These are phyloP conservation scores for Anoncus sp. DNA, from an alignment of 2,888 invertebrate species.

Conservation along the genomic window DNA sequence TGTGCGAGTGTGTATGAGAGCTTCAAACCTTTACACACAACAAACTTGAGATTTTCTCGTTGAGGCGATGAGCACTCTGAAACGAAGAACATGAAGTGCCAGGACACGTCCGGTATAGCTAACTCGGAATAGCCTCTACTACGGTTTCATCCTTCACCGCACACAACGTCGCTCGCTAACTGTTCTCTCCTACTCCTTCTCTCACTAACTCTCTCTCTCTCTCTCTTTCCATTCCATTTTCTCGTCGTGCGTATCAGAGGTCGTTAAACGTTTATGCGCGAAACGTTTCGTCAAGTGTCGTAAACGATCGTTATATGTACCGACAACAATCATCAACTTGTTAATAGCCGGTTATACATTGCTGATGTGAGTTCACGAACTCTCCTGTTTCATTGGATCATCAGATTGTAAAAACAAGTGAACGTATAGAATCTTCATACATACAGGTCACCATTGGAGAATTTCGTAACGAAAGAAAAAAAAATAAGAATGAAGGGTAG, in stretches of 20 bases:
- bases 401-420: background rate
- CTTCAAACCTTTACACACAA: conserved; percentile 13
- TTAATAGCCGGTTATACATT: conserved; percentile 24
- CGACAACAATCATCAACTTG: conserved; percentile 15
- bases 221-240: background rate
- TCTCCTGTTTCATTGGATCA: background rate
- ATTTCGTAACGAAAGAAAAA: background rate
- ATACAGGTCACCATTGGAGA: background rate
- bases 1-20: too few relatives aligned
- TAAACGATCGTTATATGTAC: conserved; percentile 47
- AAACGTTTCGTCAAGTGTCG: conserved; percentile 42
- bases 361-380: conserved; percentile 7
- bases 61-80: conserved; percentile 40
- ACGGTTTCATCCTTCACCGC: conserved; percentile 23
- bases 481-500: background rate
- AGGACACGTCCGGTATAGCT: conserved; percentile 54
- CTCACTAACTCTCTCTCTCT: background rate
- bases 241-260: conserved; percentile 24
- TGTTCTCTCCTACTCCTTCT: background rate
- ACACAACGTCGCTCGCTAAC: background rate
- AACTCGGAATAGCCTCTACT: conserved; percentile 55
- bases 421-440: background rate
- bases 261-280: conserved; percentile 52
- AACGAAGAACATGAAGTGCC: conserved; percentile 35
- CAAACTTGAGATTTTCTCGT: conserved; percentile 1